Conservation (phyloP, 2,888 invertebrate genomes). For the Ornithoptera alexandrae region DNA sequence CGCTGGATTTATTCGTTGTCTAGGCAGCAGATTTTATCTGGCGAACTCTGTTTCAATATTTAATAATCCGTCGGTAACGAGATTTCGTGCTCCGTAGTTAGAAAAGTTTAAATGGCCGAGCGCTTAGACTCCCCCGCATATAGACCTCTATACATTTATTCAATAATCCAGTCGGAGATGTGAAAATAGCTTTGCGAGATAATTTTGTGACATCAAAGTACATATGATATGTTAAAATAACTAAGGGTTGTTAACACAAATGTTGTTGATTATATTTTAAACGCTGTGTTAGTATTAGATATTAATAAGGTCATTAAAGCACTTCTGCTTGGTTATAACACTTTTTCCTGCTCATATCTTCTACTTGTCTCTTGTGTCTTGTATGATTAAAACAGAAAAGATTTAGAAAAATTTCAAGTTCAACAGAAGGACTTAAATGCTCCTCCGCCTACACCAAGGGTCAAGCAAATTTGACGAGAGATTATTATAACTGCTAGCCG, state of each 20-base stretch:
- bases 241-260: background rate
- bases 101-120: conserved; percentile 77
- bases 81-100: conserved; percentile 55
- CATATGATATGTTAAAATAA: background rate
- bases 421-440: conserved; percentile 47
- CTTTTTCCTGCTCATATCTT: background rate
- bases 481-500: conserved; percentile 63
- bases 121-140: conserved; percentile 34
- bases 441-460: conserved; percentile 42
- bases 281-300: background rate
- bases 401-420: conserved; percentile 16
- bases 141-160: conserved; percentile 25
- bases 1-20: conserved; percentile 54
- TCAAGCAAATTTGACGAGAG: conserved; percentile 70
- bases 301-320: background rate
- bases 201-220: conserved; percentile 1
- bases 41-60: conserved; percentile 74
- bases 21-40: conserved; percentile 70
- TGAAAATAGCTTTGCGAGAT: conserved; percentile 25
- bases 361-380: background rate
- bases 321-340: background rate
- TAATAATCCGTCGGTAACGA: conserved; percentile 78
- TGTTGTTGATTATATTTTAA: background rate
- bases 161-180: conserved; percentile 29
- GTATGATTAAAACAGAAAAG: background rate